phyloP scores from a whole-genome alignment of 2,113 vertebrate species.

The Cochlearius cochlearius region DNA sequence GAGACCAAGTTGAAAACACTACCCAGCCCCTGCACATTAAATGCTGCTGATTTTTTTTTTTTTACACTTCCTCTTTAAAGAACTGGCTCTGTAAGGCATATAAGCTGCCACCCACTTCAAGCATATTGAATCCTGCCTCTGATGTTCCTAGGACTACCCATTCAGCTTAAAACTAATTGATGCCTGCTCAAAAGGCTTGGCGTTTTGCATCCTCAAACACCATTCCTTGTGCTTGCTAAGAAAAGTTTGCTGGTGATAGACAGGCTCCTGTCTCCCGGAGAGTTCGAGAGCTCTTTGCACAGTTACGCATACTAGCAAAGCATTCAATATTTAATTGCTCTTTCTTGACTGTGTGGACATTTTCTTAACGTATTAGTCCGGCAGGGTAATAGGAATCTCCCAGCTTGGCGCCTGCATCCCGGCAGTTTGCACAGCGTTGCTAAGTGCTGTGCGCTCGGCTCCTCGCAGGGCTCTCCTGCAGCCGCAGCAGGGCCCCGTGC shows the following conservation, averaged over 20 bases:
- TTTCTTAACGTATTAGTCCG: background rate
- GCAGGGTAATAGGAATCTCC: background rate
- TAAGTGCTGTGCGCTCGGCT: background rate
- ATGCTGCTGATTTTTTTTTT: background rate
- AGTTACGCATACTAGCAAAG: background rate
- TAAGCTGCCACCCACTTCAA: conserved; percentile 13
- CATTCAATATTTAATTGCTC: background rate
- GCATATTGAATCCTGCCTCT: conserved; percentile 9
- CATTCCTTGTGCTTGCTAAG: background rate
- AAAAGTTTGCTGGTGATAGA: background rate
- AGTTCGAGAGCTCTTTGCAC: background rate
- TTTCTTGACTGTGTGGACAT: background rate
- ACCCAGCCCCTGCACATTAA: background rate
- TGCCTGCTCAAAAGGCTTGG: background rate
- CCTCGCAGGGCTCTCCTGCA: background rate
- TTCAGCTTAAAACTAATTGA: background rate
- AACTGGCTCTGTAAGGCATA: background rate
- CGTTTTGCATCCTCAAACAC: background rate
- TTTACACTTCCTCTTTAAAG: background rate
- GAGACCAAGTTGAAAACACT: background rate
- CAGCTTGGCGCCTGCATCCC: rapidly evolving
- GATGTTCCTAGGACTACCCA: background rate
- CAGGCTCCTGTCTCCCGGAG: background rate
- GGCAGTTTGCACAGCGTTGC: background rate
- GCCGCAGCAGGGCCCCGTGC: rapidly evolving